Evolutionary conservation across 2,888 invertebrate species (phyloP).

Genomic region (Oxycera nigricornis): DNA sequence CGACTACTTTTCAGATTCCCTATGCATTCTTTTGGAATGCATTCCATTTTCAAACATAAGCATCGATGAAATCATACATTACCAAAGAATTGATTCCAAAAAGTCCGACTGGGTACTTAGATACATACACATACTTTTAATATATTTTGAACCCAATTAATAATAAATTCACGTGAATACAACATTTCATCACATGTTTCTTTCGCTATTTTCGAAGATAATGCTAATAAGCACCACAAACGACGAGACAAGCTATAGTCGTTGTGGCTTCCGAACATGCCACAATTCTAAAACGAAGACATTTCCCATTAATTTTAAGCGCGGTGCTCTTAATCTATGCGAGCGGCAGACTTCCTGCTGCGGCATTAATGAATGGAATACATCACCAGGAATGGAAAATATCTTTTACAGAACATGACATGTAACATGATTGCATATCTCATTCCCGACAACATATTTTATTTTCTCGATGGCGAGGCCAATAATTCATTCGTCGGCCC

Average conservation of each 20-base stretch:
- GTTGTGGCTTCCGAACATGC: neutral
- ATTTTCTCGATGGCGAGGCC: slow-evolving; percentile 43
- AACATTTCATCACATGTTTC: too few species aligned
- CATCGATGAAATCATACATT: too few species aligned
- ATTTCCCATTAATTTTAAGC: neutral
- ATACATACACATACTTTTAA: too few species aligned
- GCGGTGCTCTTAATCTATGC: neutral
- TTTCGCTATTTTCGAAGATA: too few species aligned
- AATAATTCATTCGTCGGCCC: slow-evolving; percentile 44
- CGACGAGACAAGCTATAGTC: neutral
- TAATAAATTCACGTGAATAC: too few species aligned
- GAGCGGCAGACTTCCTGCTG: slow-evolving; percentile 26
- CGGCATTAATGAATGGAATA: slow-evolving; percentile 35
- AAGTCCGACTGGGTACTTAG: too few species aligned
- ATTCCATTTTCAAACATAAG: too few species aligned
- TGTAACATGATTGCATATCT: slow-evolving; percentile 41
- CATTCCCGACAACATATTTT: slow-evolving; percentile 39
- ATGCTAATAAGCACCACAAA: too few species aligned
- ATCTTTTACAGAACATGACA: slow-evolving; percentile 39
- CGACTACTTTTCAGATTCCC: too few species aligned
- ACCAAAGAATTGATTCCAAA: too few species aligned
- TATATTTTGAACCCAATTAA: too few species aligned
- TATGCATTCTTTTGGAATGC: too few species aligned
- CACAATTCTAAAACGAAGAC: neutral
- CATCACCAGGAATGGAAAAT: slow-evolving; percentile 23